phyloP scores from a whole-genome alignment of 2,888 invertebrate genomes.

The Andrena bucephala region DNA sequence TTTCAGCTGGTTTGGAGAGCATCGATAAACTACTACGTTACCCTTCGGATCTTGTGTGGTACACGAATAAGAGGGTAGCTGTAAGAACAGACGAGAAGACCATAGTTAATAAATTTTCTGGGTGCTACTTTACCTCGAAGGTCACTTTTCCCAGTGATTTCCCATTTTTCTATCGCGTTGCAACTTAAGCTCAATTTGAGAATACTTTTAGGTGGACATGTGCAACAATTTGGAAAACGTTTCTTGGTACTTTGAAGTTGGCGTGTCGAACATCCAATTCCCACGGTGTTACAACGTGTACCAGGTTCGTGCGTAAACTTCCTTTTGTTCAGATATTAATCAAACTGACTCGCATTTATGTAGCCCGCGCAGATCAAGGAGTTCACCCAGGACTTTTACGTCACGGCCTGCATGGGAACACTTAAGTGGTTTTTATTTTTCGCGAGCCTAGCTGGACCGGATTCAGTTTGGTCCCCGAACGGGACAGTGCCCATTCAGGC shows the following conservation, averaged over 20 bases:
- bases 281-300: conserved; percentile 69
- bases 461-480: conserved; percentile 42
- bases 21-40: conserved; percentile 61
- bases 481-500: conserved; percentile 61
- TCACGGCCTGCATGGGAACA: conserved; percentile 65
- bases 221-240: conserved; percentile 69
- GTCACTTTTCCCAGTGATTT: conserved; percentile 23
- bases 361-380: conserved; percentile 62
- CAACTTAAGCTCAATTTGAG: background rate
- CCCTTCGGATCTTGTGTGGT: conserved; percentile 63
- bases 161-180: background rate
- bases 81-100: conserved; percentile 53
- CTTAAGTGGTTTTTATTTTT: conserved; percentile 66
- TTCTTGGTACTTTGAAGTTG: conserved; percentile 64
- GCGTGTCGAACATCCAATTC: conserved; percentile 65
- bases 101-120: conserved; percentile 66
- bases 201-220: conserved; percentile 64
- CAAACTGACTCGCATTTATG: background rate
- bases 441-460: conserved; percentile 53
- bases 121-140: conserved; percentile 69
- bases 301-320: conserved; percentile 42
- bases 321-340: background rate
- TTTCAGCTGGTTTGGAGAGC: conserved; percentile 53
- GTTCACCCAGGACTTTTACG: conserved; percentile 65
- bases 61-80: conserved; percentile 47